Percentiles rank a stretch among this genome's conserved stretches.
Conservation (phyloP, 2,888 invertebrate genomes). For the Stegana nigrithorax region DNA sequence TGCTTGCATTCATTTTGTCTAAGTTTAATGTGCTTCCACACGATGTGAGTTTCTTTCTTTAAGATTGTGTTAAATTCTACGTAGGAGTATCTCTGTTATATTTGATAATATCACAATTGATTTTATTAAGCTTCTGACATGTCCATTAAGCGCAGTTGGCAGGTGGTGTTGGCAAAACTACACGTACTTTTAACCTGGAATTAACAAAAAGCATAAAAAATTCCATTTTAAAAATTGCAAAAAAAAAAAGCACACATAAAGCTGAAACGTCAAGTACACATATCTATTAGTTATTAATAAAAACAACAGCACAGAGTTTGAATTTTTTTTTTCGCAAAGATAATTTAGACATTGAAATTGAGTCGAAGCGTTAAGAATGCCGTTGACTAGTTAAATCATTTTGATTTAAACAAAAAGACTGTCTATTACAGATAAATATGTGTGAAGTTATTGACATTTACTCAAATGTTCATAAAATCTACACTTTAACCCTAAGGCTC, state of each 20-base stretch:
- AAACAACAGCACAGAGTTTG: background rate
- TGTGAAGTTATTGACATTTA: too few relatives aligned
- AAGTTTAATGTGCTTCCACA: background rate
- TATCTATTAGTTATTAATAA: background rate
- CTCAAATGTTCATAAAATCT: too few relatives aligned
- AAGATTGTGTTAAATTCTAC: conserved; percentile 11
- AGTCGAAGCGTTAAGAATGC: background rate
- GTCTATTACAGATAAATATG: too few relatives aligned
- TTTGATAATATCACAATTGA: conserved; percentile 36
- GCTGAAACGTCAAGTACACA: background rate
- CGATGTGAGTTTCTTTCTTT: too few relatives aligned
- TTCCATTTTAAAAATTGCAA: background rate
- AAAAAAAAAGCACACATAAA: background rate
- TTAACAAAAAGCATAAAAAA: background rate
- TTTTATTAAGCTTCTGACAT: conserved; percentile 6
- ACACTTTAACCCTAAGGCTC: too few relatives aligned
- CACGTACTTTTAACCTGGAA: conserved; percentile 12
- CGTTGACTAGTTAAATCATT: background rate
- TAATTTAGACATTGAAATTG: background rate
- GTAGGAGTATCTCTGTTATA: conserved; percentile 14
- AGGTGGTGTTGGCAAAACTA: background rate
- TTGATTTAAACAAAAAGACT: too few relatives aligned
- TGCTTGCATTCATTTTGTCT: conserved; percentile 57
- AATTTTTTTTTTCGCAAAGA: background rate
- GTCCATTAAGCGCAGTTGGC: background rate